Percentiles rank a stretch among this genome's conserved stretches.
phyloP scores from a whole-genome alignment of 2,888 invertebrate species.

The Apocheima hispidaria region DNA sequence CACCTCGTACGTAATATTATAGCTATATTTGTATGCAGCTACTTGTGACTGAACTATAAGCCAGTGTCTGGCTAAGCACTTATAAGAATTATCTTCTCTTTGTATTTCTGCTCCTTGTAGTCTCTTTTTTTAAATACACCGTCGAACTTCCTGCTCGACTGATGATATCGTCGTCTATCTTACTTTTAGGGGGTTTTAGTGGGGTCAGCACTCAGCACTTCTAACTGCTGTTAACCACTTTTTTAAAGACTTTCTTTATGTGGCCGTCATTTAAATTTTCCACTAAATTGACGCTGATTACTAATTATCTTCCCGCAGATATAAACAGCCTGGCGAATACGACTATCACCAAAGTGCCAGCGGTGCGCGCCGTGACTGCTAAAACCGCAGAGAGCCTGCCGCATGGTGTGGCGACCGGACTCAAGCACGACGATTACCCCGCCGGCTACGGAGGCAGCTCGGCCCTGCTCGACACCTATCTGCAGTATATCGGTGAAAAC shows the following conservation, averaged over 20 bases:
- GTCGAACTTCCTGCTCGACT: too few species aligned
- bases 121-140: too few species aligned
- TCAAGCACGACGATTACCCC: constrained; percentile 89
- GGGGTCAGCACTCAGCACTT: too few species aligned
- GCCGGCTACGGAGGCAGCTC: constrained; percentile 90
- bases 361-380: constrained; percentile 88
- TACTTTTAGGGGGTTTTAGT: too few species aligned
- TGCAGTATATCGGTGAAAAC: constrained; percentile 95
- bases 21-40: not conserved
- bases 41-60: not conserved
- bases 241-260: not conserved
- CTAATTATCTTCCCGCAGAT: constrained; percentile 56
- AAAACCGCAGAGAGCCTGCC: constrained; percentile 88
- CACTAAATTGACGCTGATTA: not conserved
- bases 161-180: too few species aligned
- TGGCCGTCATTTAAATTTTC: not conserved
- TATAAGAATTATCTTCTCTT: not conserved
- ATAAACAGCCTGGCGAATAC: constrained; percentile 87
- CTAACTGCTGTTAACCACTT: not conserved
- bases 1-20: constrained; percentile 82
- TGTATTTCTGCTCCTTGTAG: too few species aligned
- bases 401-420: constrained; percentile 86
- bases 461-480: constrained; percentile 94
- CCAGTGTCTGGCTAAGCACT: too few species aligned
- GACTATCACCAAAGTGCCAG: constrained; percentile 88